phyloP scores from a whole-genome alignment of 2,888 invertebrate species.

The Cerceris ruficornis region DNA sequence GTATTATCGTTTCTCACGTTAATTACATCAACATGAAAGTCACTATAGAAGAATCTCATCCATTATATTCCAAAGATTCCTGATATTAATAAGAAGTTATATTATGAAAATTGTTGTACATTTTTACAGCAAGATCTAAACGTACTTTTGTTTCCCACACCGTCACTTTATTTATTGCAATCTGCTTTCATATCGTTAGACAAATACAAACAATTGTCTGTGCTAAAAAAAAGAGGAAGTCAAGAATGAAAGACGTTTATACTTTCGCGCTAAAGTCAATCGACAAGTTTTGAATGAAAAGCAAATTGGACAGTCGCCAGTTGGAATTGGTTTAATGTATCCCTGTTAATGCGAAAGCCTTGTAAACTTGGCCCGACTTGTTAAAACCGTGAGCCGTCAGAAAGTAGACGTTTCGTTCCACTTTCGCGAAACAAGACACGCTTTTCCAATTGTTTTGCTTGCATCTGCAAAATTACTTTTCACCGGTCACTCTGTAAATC shows the following conservation, averaged over 20 bases:
- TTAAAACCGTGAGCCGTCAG: slow-evolving; percentile 13
- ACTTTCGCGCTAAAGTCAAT: no score
- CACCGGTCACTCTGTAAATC: neutral
- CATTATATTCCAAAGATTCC: neutral
- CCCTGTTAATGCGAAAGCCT: slow-evolving; percentile 6
- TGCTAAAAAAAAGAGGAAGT: no score
- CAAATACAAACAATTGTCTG: no score
- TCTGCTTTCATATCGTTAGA: no score
- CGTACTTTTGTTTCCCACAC: no score
- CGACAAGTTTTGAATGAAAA: slow-evolving; percentile 21
- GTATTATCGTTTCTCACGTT: neutral
- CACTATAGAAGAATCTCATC: neutral
- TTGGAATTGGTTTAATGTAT: slow-evolving; percentile 25
- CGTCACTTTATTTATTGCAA: no score
- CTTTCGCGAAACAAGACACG: slow-evolving; percentile 27
- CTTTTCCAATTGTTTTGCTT: slow-evolving; percentile 13
- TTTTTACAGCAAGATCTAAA: no score
- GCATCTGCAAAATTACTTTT: slow-evolving; percentile 8
- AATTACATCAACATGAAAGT: neutral
- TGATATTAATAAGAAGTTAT: no score
- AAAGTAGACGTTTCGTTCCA: slow-evolving; percentile 26
- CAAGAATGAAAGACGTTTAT: no score
- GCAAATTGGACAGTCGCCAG: slow-evolving; percentile 34
- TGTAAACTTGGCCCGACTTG: slow-evolving; percentile 11
- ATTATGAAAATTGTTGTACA: no score